Evolutionary conservation across 2,113 vertebrate species (phyloP), one percentile per base, ranked within the genome.

Genomic region (Macquaria australasica): DNA sequence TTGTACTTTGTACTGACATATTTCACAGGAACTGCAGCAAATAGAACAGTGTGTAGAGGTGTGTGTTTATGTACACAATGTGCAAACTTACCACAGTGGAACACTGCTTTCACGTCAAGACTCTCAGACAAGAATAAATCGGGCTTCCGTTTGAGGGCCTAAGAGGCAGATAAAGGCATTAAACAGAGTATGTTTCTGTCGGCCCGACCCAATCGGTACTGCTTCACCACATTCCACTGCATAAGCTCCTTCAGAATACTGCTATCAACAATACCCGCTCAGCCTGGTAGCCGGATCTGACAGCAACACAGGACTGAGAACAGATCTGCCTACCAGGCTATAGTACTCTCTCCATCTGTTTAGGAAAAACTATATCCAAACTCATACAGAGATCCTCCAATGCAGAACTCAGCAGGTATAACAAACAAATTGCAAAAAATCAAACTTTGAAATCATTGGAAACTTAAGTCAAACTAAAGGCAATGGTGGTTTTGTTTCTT

Each of bases 131-230:
- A 96, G 96, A 97, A 99, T 93, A 99, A 96, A 95, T 99, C 98
- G 34, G 98, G 97, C 90, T 99, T 99, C 97, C 98, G 96, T 96
- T 99, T 99, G 96, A 99, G 96, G 92, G 97, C 98, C 98, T 99
- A 97, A 67, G 93, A 97, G 94, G 96, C 93, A 98, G 94, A 98
- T 91, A 97, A 81, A 97, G 79, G 73, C 87, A 89, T 93, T 94
- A 93, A 92, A 93, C 89, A 87, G 76, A 86, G 89, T 41, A 88
- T 55, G 88, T 70, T 86, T 84, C 56, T 72, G 77, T 50, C 3
- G 45, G 70, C 43, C 72, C 14, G 77, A 91, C 60, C 87, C 89
- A 80, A 66, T 55, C 75, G 76, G 73, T 51, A 73, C 77, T 92
- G 83, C 88, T 86, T 87, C 88, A 89, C 86, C 83, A 88, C 77